Conservation (phyloP, 1,140 invertebrate genomes). For the Branchinecta lindahli region DNA sequence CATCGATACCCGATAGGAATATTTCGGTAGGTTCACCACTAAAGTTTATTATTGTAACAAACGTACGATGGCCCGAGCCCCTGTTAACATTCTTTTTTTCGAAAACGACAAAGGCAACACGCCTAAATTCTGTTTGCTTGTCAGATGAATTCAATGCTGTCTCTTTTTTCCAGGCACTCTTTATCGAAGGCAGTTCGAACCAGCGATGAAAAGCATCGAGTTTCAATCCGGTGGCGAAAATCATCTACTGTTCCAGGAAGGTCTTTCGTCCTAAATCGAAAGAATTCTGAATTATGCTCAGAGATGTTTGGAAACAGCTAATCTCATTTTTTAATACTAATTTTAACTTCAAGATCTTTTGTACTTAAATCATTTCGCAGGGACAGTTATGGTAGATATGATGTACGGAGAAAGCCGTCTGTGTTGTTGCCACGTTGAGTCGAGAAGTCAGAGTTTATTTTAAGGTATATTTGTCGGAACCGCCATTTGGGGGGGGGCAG, state of each 20-base stretch:
- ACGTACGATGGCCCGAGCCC: too few species aligned
- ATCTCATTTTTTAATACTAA: too few species aligned
- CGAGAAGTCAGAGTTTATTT: too few species aligned
- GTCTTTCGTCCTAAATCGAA: slow-evolving; percentile 56
- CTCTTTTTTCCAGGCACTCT: slow-evolving; percentile 39
- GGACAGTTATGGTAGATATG: too few species aligned
- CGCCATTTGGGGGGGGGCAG: too few species aligned
- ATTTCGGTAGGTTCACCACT: not conserved
- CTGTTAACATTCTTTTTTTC: too few species aligned
- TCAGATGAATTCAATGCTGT: slow-evolving; percentile 15
- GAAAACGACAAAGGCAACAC: slow-evolving; percentile 1
- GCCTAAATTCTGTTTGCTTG: not conserved
- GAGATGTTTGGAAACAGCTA: slow-evolving; percentile 25
- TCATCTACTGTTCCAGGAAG: slow-evolving; percentile 40
- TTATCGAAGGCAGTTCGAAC: slow-evolving; percentile 51
- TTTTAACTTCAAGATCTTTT: too few species aligned
- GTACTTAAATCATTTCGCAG: too few species aligned
- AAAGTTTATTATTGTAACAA: too few species aligned
- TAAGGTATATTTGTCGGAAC: too few species aligned
- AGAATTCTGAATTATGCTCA: slow-evolving; percentile 62
- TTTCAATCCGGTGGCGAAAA: slow-evolving; percentile 41
- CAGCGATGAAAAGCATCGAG: slow-evolving; percentile 45
- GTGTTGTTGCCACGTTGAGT: too few species aligned
- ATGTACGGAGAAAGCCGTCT: too few species aligned
- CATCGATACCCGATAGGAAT: not conserved